phyloP scores from a whole-genome alignment of 2,113 vertebrate genomes.

The Ascaphus truei region DNA sequence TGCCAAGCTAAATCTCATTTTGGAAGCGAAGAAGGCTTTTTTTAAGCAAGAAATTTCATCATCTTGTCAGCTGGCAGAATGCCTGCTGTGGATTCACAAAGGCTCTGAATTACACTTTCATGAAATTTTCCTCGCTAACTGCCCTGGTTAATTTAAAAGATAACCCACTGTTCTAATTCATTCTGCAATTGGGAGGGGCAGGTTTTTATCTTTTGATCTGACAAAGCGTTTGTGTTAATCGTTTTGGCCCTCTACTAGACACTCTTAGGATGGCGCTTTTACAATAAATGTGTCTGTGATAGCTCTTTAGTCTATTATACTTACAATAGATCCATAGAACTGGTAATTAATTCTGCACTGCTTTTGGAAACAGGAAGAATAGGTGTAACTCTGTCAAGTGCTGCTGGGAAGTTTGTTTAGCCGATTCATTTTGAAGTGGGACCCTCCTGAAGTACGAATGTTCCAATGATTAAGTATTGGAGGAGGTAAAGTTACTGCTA shows the following conservation, averaged over 20 bases:
- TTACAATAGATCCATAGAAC: conserved; percentile 85
- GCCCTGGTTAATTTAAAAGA: conserved; percentile 87
- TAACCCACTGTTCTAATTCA: conserved; percentile 87
- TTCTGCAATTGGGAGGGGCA: conserved; percentile 78
- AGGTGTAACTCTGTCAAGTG: conserved; percentile 80
- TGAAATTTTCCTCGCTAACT: conserved; percentile 86
- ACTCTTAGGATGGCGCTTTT: conserved; percentile 84
- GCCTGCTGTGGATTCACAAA: conserved; percentile 85
- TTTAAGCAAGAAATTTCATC: conserved; percentile 86
- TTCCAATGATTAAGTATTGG: conserved; percentile 57
- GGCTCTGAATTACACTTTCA: conserved; percentile 85
- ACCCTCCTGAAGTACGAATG: conserved; percentile 47
- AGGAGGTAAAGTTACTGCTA: conserved; percentile 43
- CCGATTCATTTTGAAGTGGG: conserved; percentile 77
- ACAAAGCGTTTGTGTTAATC: conserved; percentile 86
- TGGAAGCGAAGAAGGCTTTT: conserved; percentile 79
- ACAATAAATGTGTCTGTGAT: conserved; percentile 86
- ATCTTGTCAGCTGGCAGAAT: conserved; percentile 84
- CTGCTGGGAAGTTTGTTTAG: conserved; percentile 82
- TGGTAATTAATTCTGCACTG: conserved; percentile 84
- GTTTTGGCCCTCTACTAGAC: conserved; percentile 82
- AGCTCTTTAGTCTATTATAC: conserved; percentile 87
- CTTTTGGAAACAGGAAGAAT: conserved; percentile 81
- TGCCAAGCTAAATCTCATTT: conserved; percentile 78
- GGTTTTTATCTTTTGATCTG: conserved; percentile 81